Percentiles rank a stretch among this genome's conserved stretches.
Conservation (phyloP, 2,113 vertebrate genomes). For the Pogona vitticeps region DNA sequence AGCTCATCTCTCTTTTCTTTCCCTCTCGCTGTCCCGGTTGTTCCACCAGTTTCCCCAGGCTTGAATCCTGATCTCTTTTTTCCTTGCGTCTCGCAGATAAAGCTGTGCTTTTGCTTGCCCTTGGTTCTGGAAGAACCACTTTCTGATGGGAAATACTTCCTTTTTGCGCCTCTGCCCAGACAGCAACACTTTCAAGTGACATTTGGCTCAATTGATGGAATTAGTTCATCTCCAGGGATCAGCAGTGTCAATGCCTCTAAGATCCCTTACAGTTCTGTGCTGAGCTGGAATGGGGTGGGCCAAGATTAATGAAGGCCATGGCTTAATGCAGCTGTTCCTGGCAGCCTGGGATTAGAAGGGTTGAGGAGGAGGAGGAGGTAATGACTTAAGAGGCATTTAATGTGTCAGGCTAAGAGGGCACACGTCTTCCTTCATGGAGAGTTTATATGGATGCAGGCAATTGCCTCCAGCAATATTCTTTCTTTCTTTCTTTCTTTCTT, state of each 20-base stretch:
- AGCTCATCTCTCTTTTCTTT: too few relatives aligned
- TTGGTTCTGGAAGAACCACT: background rate
- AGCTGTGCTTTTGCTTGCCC: background rate
- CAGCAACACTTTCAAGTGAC: background rate
- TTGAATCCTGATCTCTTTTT: background rate
- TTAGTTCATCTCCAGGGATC: background rate
- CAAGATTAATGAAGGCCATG: conserved; percentile 10
- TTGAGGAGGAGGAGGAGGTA: conserved; percentile 4
- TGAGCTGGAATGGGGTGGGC: background rate
- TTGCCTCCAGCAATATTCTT: background rate
- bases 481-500: too few relatives aligned
- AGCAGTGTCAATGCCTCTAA: background rate
- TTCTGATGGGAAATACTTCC: background rate
- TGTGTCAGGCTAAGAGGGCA: conserved; percentile 7
- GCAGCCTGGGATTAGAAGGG: background rate
- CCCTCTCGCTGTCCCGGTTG: background rate
- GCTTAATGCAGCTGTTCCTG: background rate
- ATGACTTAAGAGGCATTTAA: background rate
- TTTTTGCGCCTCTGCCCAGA: background rate
- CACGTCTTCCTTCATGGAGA: background rate
- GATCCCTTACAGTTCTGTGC: too few relatives aligned
- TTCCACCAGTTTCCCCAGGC: background rate
- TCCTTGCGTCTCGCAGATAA: background rate
- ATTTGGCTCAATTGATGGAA: background rate
- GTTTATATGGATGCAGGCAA: background rate